Conservation (phyloP, 2,888 invertebrate genomes). For the Frankliniella fusca region DNA sequence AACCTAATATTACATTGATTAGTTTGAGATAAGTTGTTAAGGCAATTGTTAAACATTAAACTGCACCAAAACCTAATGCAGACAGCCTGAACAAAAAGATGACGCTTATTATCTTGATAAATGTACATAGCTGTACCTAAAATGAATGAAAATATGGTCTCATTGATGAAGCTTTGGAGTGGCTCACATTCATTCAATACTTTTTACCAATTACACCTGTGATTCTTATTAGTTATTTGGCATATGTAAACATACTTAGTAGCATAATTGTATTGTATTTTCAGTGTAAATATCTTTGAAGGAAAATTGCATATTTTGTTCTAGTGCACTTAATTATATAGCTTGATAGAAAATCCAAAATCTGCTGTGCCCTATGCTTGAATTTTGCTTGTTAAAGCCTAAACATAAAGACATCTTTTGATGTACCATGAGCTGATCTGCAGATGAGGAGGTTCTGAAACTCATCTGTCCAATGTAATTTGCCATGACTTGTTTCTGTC, state of each 20-base stretch:
- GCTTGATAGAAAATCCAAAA: background rate
- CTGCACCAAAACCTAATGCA: background rate
- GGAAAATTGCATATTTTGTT: constrained; percentile 19
- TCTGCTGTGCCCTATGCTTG: background rate
- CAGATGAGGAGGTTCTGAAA: constrained; percentile 16
- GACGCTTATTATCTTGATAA: constrained; percentile 14
- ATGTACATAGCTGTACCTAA: constrained; percentile 19
- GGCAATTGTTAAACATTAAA: background rate
- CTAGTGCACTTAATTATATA: background rate
- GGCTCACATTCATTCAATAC: constrained; percentile 12
- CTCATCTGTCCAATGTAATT: background rate
- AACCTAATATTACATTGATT: background rate
- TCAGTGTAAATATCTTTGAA: background rate
- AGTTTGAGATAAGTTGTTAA: background rate
- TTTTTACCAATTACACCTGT: constrained; percentile 26
- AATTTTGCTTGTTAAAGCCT: background rate
- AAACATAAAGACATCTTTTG: background rate
- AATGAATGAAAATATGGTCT: constrained; percentile 16
- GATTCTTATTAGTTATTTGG: constrained; percentile 14
- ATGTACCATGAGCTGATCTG: background rate
- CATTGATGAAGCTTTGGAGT: background rate
- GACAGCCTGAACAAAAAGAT: constrained; percentile 6
- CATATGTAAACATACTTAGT: background rate
- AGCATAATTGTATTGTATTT: constrained; percentile 3
- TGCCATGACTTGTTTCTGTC: background rate